These are phyloP conservation scores for Chionodraco myersi DNA, from an alignment of 2,113 vertebrate genomes.

Conservation along the genomic window DNA sequence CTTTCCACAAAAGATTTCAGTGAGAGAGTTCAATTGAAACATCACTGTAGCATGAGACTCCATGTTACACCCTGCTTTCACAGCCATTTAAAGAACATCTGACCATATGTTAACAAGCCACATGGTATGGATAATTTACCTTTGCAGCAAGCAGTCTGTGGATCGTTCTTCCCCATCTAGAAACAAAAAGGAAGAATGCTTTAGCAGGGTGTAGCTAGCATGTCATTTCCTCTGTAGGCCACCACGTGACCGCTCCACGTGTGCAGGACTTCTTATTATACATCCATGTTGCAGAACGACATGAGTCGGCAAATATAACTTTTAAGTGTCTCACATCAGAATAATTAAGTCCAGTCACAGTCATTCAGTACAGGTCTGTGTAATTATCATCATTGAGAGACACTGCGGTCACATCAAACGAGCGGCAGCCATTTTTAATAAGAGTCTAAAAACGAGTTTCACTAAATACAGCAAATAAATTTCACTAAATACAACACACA, in stretches of 20 bases:
- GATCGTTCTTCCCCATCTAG: not conserved
- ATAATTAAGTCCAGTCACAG: conserved; percentile 83
- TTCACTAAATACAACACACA: accelerated
- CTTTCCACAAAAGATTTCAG: conserved; percentile 62
- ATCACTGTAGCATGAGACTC: conserved; percentile 69
- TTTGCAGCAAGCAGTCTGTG: not conserved
- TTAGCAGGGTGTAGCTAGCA: conserved; percentile 16
- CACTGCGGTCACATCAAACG: not conserved
- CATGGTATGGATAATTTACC: not conserved
- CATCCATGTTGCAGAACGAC: too few relatives aligned
- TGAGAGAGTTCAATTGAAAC: conserved; percentile 79
- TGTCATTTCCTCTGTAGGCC: accelerated
- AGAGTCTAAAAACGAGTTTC: accelerated
- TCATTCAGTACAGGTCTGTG: conserved; percentile 94
- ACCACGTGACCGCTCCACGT: conserved; percentile 35
- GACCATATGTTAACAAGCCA: not conserved
- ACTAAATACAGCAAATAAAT: too few relatives aligned
- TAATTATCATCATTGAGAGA: conserved; percentile 84
- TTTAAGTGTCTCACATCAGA: conserved; percentile 81
- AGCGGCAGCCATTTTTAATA: not conserved
- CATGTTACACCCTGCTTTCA: too few relatives aligned
- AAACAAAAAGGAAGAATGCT: accelerated
- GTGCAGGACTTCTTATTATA: not conserved
- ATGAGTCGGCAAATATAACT: accelerated
- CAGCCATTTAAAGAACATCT: too few relatives aligned